A percentile compares a stretch with the other conserved stretches of the same genome.
phyloP scores from a whole-genome alignment of 1,140 invertebrate species.

The Archegozetes longisetosus region DNA sequence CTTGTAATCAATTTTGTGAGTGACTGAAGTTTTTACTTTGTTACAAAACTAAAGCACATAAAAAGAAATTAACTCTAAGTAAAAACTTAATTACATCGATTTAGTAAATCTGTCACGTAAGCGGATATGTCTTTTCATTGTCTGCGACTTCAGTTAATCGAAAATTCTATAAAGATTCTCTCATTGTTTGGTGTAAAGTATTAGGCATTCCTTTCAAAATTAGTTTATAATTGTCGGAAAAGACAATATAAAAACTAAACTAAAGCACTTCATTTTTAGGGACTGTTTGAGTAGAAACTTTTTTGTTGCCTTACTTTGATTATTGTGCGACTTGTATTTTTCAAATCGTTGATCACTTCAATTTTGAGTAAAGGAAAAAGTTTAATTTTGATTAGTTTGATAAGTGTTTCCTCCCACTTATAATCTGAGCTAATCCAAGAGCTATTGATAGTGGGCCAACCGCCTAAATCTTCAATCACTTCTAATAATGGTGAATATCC shows the following conservation, averaged over 20 bases:
- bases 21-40: too few species aligned
- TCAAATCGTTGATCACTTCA: conserved; percentile 1
- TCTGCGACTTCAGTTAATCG: too few species aligned
- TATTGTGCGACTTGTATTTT: conserved; percentile 1
- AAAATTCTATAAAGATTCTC: too few species aligned
- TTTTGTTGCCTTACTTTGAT: background rate
- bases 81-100: too few species aligned
- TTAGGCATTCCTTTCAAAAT: too few species aligned
- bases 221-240: too few species aligned
- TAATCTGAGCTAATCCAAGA: conserved; percentile 41
- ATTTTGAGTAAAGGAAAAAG: background rate
- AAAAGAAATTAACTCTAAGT: too few species aligned
- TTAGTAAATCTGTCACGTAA: too few species aligned
- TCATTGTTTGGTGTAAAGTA: too few species aligned
- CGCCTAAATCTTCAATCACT: conserved; percentile 56
- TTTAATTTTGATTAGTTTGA: background rate
- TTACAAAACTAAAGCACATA: too few species aligned
- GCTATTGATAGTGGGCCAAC: conserved; percentile 71
- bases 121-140: too few species aligned
- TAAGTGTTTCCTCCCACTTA: conserved; percentile 20
- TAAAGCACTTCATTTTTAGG: background rate
- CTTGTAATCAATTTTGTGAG: too few species aligned
- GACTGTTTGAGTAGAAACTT: background rate
- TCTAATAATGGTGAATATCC: conserved; percentile 50
- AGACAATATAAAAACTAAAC: background rate